Base-by-base conservation (phyloP, 2,888 invertebrate species). In the Neoaliturus tenellus region DNA sequence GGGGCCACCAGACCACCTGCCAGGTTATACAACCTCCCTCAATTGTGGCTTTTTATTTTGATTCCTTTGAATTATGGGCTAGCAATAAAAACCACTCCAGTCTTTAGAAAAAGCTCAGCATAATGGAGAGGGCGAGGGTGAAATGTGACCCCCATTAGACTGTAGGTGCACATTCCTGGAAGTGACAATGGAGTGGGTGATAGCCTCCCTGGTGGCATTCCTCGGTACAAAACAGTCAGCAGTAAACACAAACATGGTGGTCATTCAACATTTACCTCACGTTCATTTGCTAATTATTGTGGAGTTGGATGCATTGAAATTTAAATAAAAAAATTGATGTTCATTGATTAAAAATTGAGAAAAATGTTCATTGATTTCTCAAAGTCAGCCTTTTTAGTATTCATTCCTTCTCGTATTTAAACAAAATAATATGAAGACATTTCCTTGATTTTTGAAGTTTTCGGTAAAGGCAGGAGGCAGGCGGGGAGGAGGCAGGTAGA, bases 11-110 rank as follows among this genome's bases (percentile, higher is more conserved):
- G 75, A 67, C 83, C 48, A 78, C 78, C 78, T 78, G 83, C 67
- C 67, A 62, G 75, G 83, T 48, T 33, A 78, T 44, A 75, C 73
- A 75, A 28, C 55, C 78, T 25, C 28, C 25, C 51, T 39, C 78
- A 78, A 55, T 78, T 78, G 78, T 78, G 78, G 78, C 48, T 78
- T 78, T 78, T 78, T 78, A 78, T 78, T 78, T 78, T 78, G 78
- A 78, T 78, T 55, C 55, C 55, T 78, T 78, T 78, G 78, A 78
- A 78, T 78, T 55, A 78, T 78, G 78, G 78, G 48, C 48, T 1
- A 28, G 78, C 78, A 78, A 78, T 78, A 78, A 78, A 78, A 78
- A 78, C 78, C 23, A 2, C 55, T 55, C 73, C 25, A 75, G 44
- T 44, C 73, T 39, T 75, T 39, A 39, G 69, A 44, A 75, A 75